phyloP scores from a whole-genome alignment of 2,113 vertebrate species.

The Halichoeres trimaculatus region DNA sequence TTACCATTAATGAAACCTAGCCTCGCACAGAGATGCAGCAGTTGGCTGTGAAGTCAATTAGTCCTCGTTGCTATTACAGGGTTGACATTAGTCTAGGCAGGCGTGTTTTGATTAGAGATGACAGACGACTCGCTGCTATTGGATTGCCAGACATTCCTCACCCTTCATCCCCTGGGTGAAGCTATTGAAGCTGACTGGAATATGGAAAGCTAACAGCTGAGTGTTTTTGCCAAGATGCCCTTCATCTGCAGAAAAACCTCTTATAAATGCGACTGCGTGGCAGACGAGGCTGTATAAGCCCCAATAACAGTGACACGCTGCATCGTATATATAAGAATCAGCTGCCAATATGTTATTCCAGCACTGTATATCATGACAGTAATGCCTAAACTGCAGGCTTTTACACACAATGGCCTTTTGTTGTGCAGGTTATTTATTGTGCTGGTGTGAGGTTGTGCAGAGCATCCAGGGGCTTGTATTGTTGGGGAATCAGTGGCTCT shows the following conservation, averaged over 20 bases:
- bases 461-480: conserved; percentile 75
- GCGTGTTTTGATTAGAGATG: conserved; percentile 81
- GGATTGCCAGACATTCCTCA: conserved; percentile 80
- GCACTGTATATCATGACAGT: conserved; percentile 73
- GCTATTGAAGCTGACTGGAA: conserved; percentile 80
- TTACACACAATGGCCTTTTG: conserved; percentile 81
- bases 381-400: conserved; percentile 76
- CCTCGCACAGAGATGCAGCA: conserved; percentile 69
- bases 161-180: conserved; percentile 75
- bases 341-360: conserved; percentile 70
- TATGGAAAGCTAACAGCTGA: conserved; percentile 73
- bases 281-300: conserved; percentile 53
- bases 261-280: conserved; percentile 59
- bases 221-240: conserved; percentile 75
- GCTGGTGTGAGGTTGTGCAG: conserved; percentile 73
- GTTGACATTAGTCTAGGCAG: conserved; percentile 80
- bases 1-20: conserved; percentile 66
- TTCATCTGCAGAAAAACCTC: conserved; percentile 68
- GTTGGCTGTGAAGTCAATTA: conserved; percentile 80
- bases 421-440: conserved; percentile 81
- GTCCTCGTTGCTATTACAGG: conserved; percentile 78
- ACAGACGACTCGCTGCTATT: conserved; percentile 77
- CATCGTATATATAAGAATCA: conserved; percentile 56
- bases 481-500: conserved; percentile 77
- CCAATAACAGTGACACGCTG: conserved; percentile 59